Base-by-base conservation (phyloP, 2,888 invertebrate genomes). In the Lepas anatifera region DNA sequence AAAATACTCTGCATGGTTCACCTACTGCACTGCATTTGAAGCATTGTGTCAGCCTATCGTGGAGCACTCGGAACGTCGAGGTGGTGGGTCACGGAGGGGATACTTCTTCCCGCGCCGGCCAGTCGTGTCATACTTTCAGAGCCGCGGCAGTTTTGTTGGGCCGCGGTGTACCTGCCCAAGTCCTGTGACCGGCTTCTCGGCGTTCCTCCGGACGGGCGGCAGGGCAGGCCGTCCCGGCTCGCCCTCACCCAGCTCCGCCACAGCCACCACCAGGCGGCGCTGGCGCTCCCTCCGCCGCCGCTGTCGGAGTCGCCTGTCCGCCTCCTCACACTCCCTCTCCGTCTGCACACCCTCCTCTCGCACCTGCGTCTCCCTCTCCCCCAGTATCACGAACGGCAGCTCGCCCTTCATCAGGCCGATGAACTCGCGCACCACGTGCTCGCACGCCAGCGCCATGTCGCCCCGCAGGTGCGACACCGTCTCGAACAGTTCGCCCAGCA, bases 341-440 rank as follows among this genome's bases (percentile, higher is more conserved):
- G 58, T 58, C 58, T 58, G 58, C 22, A 22, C 35, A 18, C 18
- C 58, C 7, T 8, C 1, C 58, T 58, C 35, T 18, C 58, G 32
- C 58, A 58, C 58, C 32, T 58, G 32, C 7, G 58, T 58, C 35
- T 35, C 58, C 6, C 22, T 16, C 35, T 58, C 58, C 22, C 25
- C 11, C 22, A 32, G 58, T 2, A 13, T 32, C 22, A 58, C 58
- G 58, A 58, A 58, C 35, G 58, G 35, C 58, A 58, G 32, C 1
- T 58, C 58, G 18, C 35, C 32, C 58, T 58, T 58, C 58, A 58
- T 32, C 35, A 58, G 58, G 32, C 58, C 58, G 35, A 58, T 22
- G 58, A 58, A 58, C 35, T 22, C 8, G 32, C 58, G 58, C 58
- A 58, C 35, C 58, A 58, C 58, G 32, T 58, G 58, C 32, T 58